Percentiles rank a stretch among this genome's conserved stretches.
These are phyloP conservation scores for Arrhopalites spinosus DNA, from an alignment of 2,888 invertebrate species.

Conservation along the genomic window DNA sequence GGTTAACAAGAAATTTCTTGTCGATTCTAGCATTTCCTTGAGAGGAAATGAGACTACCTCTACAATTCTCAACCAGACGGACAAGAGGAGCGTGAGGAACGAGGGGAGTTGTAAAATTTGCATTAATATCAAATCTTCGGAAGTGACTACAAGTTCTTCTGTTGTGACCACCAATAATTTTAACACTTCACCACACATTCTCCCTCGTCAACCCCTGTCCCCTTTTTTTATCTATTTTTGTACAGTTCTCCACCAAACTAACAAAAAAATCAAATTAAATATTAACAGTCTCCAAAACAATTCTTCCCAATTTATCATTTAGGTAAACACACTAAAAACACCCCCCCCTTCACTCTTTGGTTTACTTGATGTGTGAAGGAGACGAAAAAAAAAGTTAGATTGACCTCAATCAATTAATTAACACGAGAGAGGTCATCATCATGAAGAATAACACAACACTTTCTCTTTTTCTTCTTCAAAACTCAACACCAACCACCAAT, in stretches of 20 bases:
- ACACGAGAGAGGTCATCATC: too few relatives aligned
- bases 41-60: slow-evolving; percentile 1
- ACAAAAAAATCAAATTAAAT: too few relatives aligned
- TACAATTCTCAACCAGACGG: slow-evolving; percentile 8
- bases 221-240: background rate
- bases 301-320: too few relatives aligned
- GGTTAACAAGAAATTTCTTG: background rate
- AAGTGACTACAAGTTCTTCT: background rate
- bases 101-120: slow-evolving; percentile 20
- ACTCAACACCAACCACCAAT: background rate
- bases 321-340: too few relatives aligned
- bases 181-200: slow-evolving; percentile 22
- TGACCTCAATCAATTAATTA: too few relatives aligned
- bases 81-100: background rate
- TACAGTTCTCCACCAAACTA: background rate
- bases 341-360: too few relatives aligned
- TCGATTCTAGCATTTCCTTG: slow-evolving; percentile 23
- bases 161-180: slow-evolving; percentile 17
- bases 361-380: too few relatives aligned
- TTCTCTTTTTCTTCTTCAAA: background rate
- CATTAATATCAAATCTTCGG: slow-evolving; percentile 19
- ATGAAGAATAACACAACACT: too few relatives aligned
- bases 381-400: too few relatives aligned
- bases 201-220: slow-evolving; percentile 7
- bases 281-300: too few relatives aligned